phyloP scores from a whole-genome alignment of 2,888 invertebrate species.

The Philonicus albiceps region DNA sequence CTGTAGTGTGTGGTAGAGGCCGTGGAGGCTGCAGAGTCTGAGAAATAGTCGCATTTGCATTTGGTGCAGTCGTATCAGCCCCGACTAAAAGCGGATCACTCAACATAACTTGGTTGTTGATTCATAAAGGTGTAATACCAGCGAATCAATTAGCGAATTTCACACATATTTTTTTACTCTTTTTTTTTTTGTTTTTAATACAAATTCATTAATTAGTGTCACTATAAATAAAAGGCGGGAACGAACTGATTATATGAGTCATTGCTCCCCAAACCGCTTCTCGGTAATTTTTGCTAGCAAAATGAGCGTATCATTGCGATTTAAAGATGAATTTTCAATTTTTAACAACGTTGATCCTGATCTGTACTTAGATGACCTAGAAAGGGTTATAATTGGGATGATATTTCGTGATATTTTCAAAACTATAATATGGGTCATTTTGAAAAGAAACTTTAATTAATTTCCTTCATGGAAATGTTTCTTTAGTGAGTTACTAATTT shows the following conservation, averaged over 20 bases:
- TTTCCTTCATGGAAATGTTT: background rate
- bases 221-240: constrained; percentile 17
- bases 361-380: background rate
- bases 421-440: background rate
- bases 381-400: background rate
- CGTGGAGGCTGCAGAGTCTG: background rate
- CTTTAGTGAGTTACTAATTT: too few relatives aligned
- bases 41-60: background rate
- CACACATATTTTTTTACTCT: background rate
- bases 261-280: background rate
- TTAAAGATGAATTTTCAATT: background rate
- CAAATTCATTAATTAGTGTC: constrained; percentile 16
- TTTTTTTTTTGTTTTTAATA: background rate
- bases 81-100: background rate
- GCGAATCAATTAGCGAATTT: constrained; percentile 4
- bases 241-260: background rate
- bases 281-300: background rate
- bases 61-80: background rate
- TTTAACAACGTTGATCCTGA: background rate
- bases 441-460: background rate
- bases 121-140: background rate
- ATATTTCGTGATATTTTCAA: background rate
- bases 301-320: background rate
- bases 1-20: background rate
- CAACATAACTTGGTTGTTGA: background rate